Evolutionary conservation across 1,140 invertebrate species (phyloP).

Genomic region (Zaprionus taronus): DNA sequence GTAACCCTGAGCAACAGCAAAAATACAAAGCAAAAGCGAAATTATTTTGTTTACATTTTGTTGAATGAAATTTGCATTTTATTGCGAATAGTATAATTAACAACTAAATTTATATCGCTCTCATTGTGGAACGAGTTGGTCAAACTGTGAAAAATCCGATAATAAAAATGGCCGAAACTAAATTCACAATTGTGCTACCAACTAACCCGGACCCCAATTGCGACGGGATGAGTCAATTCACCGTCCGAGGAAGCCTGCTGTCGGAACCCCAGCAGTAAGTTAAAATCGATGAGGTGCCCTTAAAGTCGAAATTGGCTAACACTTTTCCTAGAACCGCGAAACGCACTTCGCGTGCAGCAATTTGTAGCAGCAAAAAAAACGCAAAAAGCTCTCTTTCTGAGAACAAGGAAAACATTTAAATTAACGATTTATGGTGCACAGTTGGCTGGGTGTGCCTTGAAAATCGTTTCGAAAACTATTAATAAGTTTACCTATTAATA

Average conservation of each 20-base stretch:
- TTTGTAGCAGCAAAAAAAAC: not conserved
- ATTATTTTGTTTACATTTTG: slow-evolving; percentile 25
- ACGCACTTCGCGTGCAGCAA: slow-evolving; percentile 50
- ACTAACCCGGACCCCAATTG: slow-evolving; percentile 32
- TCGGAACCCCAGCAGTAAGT: slow-evolving; percentile 60
- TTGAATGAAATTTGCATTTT: slow-evolving; percentile 17
- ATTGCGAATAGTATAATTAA: not conserved
- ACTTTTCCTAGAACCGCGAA: slow-evolving; percentile 11
- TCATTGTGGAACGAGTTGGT: slow-evolving; percentile 11
- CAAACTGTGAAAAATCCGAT: not conserved
- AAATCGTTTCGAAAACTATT: slow-evolving; percentile 8
- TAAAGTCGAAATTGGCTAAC: not conserved
- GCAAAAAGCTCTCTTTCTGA: not conserved
- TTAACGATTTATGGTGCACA: slow-evolving; percentile 42
- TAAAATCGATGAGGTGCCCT: slow-evolving; percentile 54
- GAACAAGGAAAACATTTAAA: not conserved
- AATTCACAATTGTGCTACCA: slow-evolving; percentile 53
- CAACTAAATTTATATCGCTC: not conserved
- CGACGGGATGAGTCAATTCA: slow-evolving; percentile 45
- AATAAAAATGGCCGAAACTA: slow-evolving; percentile 56
- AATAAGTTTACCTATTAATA: not conserved
- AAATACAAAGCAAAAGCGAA: not conserved
- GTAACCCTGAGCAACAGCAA: slow-evolving; percentile 41
- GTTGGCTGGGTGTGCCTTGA: not conserved
- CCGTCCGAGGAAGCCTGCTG: slow-evolving; percentile 40